A percentile compares a stretch with the other conserved stretches of the same genome.
Evolutionary conservation across 1,140 invertebrate species (phyloP).

Genomic region (Whitmania pigra): DNA sequence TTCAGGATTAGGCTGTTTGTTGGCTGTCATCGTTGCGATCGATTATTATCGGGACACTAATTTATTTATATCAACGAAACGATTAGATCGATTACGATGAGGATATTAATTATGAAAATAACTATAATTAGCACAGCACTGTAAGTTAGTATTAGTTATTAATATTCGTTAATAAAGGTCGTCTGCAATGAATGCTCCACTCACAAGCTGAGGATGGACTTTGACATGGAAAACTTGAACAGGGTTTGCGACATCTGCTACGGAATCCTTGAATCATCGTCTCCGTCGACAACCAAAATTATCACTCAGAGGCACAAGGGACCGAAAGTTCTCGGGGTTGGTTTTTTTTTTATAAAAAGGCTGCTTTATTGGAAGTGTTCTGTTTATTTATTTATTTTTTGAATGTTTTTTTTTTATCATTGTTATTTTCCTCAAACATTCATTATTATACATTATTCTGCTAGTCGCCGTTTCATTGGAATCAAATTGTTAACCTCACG

Average conservation of each 20-base stretch:
- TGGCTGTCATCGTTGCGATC: too few relatives aligned
- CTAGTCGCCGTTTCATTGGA: too few relatives aligned
- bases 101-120: not conserved
- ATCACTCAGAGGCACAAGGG: not conserved
- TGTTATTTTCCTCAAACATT: too few relatives aligned
- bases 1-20: not conserved
- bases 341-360: not conserved
- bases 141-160: not conserved
- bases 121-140: not conserved
- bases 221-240: not conserved
- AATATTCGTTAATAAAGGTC: not conserved
- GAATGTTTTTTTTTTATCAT: too few relatives aligned
- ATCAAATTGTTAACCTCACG: not conserved
- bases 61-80: too few relatives aligned
- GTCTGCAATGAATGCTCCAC: conserved; percentile 16
- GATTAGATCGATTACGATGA: too few relatives aligned
- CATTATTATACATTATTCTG: too few relatives aligned
- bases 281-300: not conserved
- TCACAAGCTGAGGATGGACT: conserved; percentile 12
- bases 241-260: conserved; percentile 17
- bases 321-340: not conserved
- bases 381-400: too few relatives aligned
- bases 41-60: too few relatives aligned
- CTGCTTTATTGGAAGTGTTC: too few relatives aligned
- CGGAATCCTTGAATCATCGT: conserved; percentile 5